A percentile compares a stretch with the other conserved stretches of the same genome.
Evolutionary conservation across 2,888 invertebrate species (phyloP).

Genomic region (Eristalinus sepulchralis): DNA sequence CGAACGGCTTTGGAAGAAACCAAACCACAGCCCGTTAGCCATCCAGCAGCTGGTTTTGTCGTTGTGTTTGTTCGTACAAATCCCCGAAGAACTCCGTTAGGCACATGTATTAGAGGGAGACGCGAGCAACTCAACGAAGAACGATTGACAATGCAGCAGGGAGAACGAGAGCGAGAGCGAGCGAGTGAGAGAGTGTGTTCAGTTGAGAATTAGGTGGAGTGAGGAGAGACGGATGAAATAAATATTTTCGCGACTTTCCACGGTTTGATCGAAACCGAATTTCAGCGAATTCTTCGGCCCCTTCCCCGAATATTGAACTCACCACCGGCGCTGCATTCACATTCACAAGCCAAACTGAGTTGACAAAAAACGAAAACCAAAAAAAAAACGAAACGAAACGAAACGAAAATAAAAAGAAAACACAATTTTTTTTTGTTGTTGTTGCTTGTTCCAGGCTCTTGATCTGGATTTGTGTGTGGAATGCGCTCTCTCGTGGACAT

Average conservation of each 20-base stretch:
- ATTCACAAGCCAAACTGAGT: not conserved
- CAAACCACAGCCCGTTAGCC: not conserved
- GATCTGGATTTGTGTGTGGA: not conserved
- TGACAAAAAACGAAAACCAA: not conserved
- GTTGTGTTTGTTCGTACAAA: not conserved
- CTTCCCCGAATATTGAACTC: not conserved
- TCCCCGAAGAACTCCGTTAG: conserved; percentile 15
- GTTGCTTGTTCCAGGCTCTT: not conserved
- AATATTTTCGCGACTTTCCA: conserved; percentile 13
- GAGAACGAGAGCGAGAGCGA: not conserved
- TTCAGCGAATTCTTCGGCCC: not conserved
- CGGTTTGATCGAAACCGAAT: not conserved
- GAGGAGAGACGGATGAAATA: not conserved
- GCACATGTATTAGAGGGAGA: not conserved
- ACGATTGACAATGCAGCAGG: not conserved
- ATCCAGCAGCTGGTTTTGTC: conserved; percentile 49
- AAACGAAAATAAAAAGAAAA: not conserved
- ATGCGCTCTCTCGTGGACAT: not conserved
- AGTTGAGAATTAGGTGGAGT: not conserved
- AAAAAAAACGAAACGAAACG: not conserved
- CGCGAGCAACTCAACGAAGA: not conserved
- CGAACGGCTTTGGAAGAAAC: conserved; percentile 20
- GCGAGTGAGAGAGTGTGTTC: not conserved
- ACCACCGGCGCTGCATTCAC: not conserved
- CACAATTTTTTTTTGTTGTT: not conserved